Base-by-base conservation (phyloP, 2,113 vertebrate species). In the Hemibagrus wyckioides region DNA sequence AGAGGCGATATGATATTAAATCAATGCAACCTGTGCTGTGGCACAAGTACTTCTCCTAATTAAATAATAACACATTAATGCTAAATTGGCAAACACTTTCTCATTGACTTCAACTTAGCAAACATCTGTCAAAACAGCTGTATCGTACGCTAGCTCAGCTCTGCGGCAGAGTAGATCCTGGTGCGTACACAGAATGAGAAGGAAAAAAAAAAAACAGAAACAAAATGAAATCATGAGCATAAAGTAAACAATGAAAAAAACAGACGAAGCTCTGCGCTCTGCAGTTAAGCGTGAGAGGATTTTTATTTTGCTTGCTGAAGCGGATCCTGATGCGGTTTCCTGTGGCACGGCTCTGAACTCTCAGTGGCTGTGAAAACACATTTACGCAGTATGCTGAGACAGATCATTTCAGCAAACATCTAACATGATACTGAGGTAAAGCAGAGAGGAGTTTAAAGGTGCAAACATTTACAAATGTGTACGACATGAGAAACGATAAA, bases 51-150 rank as follows among this genome's bases (percentile, higher is more conserved):
- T 81, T 73, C 67, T 81, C 50, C 61, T 85, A 88, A 88, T 88
- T 82, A 76, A 88, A 85, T 73, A 85, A 44, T 82, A 63, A 81
- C 48, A 61, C 77, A 84, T 84, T 88, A 69, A 76, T 44, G 59
- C 48, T 28, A 56, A 88, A 84, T 61, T 80, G 82, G 44, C 25
- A 76, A 83, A 48, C 1, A 25, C n/a, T 63, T 82, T 83, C 44
- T 63, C 39, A 33, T 88, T 84, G 61, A 88, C 67, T 61, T 87
- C 65, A 30, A 59, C 21, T 39, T 44, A 44, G 25, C 65, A 76
- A 85, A 76, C 83, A 85, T 85, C 83, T 85, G 83, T 28, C 83
- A 85, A 76, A 61, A 85, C 83, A 85, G 69, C 83, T 85, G 83
- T 59, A 80, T 80, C 5, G 36, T 41, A 69, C 33, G 8, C 30